Evolutionary conservation across 2,113 vertebrate species (phyloP).

Genomic region (Campylomormyrus numenius): DNA sequence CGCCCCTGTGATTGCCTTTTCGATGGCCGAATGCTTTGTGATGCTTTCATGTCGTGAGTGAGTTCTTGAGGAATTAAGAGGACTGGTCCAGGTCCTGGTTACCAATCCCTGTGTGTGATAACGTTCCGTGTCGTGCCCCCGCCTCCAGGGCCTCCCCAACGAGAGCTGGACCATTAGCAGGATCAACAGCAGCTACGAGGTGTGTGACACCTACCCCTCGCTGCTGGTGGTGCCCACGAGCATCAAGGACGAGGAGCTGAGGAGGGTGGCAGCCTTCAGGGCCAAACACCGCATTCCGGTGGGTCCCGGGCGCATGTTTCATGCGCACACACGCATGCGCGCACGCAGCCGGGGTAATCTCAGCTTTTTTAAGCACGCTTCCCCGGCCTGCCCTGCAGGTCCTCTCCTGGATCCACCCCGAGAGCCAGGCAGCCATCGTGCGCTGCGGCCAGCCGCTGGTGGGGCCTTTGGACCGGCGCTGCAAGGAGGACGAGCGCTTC

Average conservation of each 20-base stretch:
- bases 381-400: constrained; percentile 56
- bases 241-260: constrained; percentile 82
- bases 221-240: constrained; percentile 83
- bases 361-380: background rate
- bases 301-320: constrained; percentile 43
- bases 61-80: background rate
- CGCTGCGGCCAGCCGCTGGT: constrained; percentile 88
- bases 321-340: background rate
- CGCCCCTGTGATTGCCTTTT: background rate
- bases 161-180: constrained; percentile 95
- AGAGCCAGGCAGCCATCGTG: constrained; percentile 86
- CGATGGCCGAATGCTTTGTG: background rate
- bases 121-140: background rate
- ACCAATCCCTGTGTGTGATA: background rate
- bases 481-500: constrained; percentile 92
- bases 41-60: background rate
- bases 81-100: background rate
- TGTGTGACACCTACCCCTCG: constrained; percentile 90
- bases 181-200: constrained; percentile 81
- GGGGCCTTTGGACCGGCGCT: constrained; percentile 81
- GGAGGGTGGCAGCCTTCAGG: constrained; percentile 78
- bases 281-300: constrained; percentile 90
- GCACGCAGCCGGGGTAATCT: background rate
- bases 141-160: constrained; percentile 82
- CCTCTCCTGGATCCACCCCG: constrained; percentile 94